Percentiles rank a stretch among this genome's conserved stretches.
phyloP scores from a whole-genome alignment of 2,888 invertebrate genomes.

The Harpagoxenus sublaevis region DNA sequence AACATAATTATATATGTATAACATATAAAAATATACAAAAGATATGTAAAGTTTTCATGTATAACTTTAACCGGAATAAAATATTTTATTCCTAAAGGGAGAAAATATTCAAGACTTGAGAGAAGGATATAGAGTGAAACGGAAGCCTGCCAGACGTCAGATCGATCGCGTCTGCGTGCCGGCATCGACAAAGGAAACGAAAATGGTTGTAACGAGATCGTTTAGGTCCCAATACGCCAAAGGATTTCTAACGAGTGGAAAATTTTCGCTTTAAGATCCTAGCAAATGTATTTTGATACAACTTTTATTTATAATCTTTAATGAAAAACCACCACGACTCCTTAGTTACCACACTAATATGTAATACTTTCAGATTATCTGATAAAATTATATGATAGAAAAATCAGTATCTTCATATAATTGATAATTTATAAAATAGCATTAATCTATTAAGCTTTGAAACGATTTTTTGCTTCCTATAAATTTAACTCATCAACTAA shows the following conservation, averaged over 20 bases:
- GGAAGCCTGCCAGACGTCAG: constrained; percentile 71
- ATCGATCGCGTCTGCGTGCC: constrained; percentile 74
- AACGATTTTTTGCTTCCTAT: not conserved
- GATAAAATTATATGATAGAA: not conserved
- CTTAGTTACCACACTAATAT: not conserved
- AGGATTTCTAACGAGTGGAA: constrained; percentile 44
- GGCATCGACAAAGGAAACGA: constrained; percentile 63
- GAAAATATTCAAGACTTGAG: constrained; percentile 17
- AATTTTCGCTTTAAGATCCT: constrained; percentile 11
- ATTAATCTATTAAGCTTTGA: not conserved
- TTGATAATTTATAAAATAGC: not conserved
- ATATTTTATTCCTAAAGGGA: constrained; percentile 1
- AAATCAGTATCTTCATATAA: not conserved
- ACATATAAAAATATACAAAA: not conserved
- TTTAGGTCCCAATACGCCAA: constrained; percentile 41
- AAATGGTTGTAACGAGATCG: constrained; percentile 60
- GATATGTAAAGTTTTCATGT: not conserved
- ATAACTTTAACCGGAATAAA: not conserved
- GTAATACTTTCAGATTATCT: not conserved
- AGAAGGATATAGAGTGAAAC: constrained; percentile 51
- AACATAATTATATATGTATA: not conserved
- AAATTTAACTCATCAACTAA: not conserved
- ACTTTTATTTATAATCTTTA: not conserved
- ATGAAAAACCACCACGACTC: not conserved
- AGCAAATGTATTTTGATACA: not conserved